A percentile compares a stretch with the other conserved stretches of the same genome.
phyloP scores from a whole-genome alignment of 2,888 invertebrate species.

The Acholoe squamosa region DNA sequence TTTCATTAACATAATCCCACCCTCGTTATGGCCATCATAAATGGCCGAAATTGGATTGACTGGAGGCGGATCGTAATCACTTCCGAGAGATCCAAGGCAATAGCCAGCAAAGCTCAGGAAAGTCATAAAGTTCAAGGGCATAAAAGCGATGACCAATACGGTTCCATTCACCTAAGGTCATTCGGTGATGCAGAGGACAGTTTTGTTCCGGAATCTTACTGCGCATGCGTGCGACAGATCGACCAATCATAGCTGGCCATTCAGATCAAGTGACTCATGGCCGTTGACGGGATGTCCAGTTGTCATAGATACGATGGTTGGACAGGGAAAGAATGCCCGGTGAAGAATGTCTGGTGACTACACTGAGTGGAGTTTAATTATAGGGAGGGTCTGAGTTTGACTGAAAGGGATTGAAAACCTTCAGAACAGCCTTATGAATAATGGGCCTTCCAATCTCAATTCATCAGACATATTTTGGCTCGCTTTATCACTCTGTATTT shows the following conservation, averaged over 20 bases:
- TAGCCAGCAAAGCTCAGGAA: background rate
- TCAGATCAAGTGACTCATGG: background rate
- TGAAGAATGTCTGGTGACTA: background rate
- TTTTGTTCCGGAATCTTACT: background rate
- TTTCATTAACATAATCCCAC: background rate
- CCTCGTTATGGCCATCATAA: background rate
- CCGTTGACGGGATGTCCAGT: background rate
- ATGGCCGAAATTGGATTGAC: background rate
- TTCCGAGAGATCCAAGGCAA: background rate
- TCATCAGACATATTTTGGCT: no score
- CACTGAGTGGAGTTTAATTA: background rate
- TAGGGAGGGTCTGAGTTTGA: background rate
- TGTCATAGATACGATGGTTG: conserved; percentile 15
- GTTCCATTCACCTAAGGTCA: background rate
- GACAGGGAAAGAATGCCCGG: background rate
- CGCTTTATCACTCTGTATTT: no score
- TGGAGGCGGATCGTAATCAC: background rate
- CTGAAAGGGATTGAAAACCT: no score
- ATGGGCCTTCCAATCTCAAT: no score
- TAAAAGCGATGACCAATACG: background rate
- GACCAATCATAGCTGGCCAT: background rate
- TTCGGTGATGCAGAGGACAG: background rate
- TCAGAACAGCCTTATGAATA: no score
- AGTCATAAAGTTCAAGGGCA: conserved; percentile 2
- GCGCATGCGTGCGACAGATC: background rate